phyloP scores from a whole-genome alignment of 1,140 invertebrate species.

The Episyrphus balteatus region DNA sequence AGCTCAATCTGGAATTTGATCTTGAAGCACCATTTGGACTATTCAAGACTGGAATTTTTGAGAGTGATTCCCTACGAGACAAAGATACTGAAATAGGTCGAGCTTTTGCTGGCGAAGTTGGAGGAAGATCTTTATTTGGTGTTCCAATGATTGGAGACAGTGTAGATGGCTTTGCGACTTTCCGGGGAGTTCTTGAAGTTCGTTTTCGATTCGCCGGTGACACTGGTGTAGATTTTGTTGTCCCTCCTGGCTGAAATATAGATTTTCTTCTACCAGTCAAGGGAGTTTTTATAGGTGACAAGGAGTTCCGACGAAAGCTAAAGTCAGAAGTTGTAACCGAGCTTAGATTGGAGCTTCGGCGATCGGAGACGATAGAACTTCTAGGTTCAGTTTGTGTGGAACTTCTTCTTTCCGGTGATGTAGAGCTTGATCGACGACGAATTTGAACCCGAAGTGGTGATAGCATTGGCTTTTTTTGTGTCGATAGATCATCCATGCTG shows the following conservation, averaged over 20 bases:
- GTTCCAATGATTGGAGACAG: conserved; percentile 35
- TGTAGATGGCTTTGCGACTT: conserved; percentile 29
- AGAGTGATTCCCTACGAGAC: conserved; percentile 21
- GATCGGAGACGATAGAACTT: conserved; percentile 17
- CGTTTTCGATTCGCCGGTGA: neutral
- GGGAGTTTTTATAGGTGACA: conserved; percentile 6
- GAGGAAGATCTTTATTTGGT: conserved; percentile 27
- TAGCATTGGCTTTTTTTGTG: conserved; percentile 7
- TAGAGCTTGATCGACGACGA: conserved; percentile 26
- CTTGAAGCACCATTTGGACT: conserved; percentile 8
- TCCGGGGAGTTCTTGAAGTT: neutral
- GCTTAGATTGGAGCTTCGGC: conserved; percentile 30
- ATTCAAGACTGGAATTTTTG: conserved; percentile 25
- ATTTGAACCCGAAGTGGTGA: conserved; percentile 5
- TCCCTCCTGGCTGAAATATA: neutral
- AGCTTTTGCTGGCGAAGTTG: neutral
- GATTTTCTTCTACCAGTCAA: conserved; percentile 5
- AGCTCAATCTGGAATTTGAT: conserved; percentile 7
- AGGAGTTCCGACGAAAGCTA: conserved; percentile 23
- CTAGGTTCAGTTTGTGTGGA: conserved; percentile 23
- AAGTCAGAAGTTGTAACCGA: conserved; percentile 32
- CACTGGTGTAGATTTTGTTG: neutral
- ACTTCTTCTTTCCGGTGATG: conserved; percentile 28
- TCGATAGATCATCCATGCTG: conserved; percentile 23
- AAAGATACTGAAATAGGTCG: neutral